Evolutionary conservation across 1,140 invertebrate species (phyloP).

Genomic region (Drosophila melanogaster): Release_6_plus_ISO1_MT NT_033779.5:10976501-10977000

Average conservation of each 20-base stretch:
- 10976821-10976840: conserved; percentile 57
- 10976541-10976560: too few relatives aligned
- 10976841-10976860: conserved; percentile 35
- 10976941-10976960: conserved; percentile 37
- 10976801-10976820: conserved; percentile 55
- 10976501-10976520: too few relatives aligned
- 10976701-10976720: background rate
- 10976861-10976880: conserved; percentile 32
- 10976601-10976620: too few relatives aligned
- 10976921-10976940: conserved; percentile 40
- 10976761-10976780: background rate
- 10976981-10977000: conserved; percentile 17
- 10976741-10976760: background rate
- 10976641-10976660: too few relatives aligned
- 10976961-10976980: conserved; percentile 49
- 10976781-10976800: conserved; percentile 37
- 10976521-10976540: too few relatives aligned
- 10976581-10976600: too few relatives aligned
- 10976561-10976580: too few relatives aligned
- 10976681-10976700: background rate
- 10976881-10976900: conserved; percentile 15
- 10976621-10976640: too few relatives aligned
- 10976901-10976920: conserved; percentile 30
- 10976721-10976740: background rate
- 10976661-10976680: too few relatives aligned